Conservation (phyloP, 2,888 invertebrate species). For the Saturnia pavonia region DNA sequence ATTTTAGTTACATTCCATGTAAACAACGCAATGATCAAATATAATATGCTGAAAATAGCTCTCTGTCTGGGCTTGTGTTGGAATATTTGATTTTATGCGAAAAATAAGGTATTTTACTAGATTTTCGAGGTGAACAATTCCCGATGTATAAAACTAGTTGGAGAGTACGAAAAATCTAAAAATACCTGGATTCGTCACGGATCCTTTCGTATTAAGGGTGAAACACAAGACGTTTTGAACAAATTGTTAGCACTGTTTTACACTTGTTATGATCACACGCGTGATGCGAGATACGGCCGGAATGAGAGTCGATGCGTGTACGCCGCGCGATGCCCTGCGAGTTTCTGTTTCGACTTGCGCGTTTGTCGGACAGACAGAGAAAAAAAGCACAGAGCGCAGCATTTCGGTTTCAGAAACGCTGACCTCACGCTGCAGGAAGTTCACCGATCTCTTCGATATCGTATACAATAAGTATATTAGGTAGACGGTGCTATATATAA, state of each 20-base stretch:
- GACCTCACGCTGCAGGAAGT: slow-evolving; percentile 65
- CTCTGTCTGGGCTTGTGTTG: slow-evolving; percentile 7
- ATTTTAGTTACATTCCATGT: slow-evolving; percentile 10
- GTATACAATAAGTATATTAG: slow-evolving; percentile 1
- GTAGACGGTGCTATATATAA: neutral
- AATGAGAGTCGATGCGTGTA: slow-evolving; percentile 45
- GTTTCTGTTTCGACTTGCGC: slow-evolving; percentile 50
- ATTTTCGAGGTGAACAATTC: slow-evolving; percentile 43
- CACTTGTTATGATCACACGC: slow-evolving; percentile 41
- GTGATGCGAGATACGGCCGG: slow-evolving; percentile 39
- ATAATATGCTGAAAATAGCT: neutral
- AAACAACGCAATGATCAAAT: slow-evolving; percentile 15
- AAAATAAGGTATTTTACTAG: slow-evolving; percentile 12
- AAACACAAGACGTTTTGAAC: slow-evolving; percentile 48
- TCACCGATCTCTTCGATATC: slow-evolving; percentile 39
- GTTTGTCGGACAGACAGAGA: slow-evolving; percentile 30
- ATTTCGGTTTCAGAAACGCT: slow-evolving; percentile 33
- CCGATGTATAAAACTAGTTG: slow-evolving; percentile 64
- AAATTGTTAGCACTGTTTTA: slow-evolving; percentile 47
- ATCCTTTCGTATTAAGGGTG: slow-evolving; percentile 42
- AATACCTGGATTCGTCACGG: slow-evolving; percentile 60
- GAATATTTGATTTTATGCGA: slow-evolving; percentile 16
- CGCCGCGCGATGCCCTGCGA: slow-evolving; percentile 41
- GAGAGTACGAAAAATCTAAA: slow-evolving; percentile 50
- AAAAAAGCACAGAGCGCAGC: slow-evolving; percentile 20